Evolutionary conservation across 1,140 invertebrate genomes (phyloP).

Genomic region (Phthorimaea operculella): DNA sequence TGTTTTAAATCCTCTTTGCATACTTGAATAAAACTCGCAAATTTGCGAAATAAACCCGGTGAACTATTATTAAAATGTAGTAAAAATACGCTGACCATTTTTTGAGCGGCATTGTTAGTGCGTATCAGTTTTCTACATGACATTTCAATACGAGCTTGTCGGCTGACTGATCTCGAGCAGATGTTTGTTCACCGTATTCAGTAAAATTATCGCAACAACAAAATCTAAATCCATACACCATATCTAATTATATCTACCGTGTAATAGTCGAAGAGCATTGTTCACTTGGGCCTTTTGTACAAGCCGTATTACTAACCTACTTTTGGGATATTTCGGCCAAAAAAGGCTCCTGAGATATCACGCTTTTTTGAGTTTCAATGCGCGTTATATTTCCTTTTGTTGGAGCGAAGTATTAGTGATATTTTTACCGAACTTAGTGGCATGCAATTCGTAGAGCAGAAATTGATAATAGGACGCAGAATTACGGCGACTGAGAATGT

Average conservation of each 20-base stretch:
- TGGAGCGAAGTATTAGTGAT: constrained; percentile 37
- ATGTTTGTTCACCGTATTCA: constrained; percentile 58
- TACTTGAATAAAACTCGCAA: neutral
- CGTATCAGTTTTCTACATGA: constrained; percentile 61
- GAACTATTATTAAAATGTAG: constrained; percentile 3
- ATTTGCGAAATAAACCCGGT: neutral
- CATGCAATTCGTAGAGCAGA: too few relatives aligned
- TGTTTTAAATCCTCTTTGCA: constrained; percentile 3
- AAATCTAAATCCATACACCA: constrained; percentile 66
- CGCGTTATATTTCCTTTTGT: constrained; percentile 58
- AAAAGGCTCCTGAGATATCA: constrained; percentile 53
- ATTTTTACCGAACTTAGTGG: constrained; percentile 6
- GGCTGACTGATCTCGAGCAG: constrained; percentile 52
- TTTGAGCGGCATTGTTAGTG: constrained; percentile 42
- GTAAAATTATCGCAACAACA: constrained; percentile 60
- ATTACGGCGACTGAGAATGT: too few relatives aligned
- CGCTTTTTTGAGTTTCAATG: constrained; percentile 58
- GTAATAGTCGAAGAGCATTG: constrained; percentile 57
- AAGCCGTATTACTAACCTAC: constrained; percentile 62
- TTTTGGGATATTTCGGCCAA: constrained; percentile 54
- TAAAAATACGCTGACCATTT: constrained; percentile 46
- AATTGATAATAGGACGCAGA: too few relatives aligned
- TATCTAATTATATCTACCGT: constrained; percentile 66
- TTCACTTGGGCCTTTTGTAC: constrained; percentile 42
- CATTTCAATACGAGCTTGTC: constrained; percentile 59